phyloP scores from a whole-genome alignment of 2,797 vertebrate genomes.

The Sebastes aleutianus region DNA sequence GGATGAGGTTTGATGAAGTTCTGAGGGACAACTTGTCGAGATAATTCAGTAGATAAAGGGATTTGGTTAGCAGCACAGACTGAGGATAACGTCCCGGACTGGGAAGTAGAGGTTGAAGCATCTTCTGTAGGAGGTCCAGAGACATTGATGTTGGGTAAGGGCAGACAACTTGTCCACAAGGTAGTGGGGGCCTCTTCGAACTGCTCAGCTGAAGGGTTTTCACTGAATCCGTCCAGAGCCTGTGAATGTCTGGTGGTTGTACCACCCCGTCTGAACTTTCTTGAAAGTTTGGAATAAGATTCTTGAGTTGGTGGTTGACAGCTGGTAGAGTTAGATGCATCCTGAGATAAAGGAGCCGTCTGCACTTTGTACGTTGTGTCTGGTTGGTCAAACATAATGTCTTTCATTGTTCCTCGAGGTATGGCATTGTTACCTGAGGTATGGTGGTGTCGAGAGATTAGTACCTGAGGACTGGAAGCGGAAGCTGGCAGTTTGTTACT shows the following conservation, averaged over 20 bases:
- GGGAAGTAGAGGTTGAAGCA: not conserved
- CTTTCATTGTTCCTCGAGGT: not conserved
- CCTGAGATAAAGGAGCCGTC: not conserved
- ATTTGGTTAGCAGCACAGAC: not conserved
- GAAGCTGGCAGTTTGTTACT: not conserved
- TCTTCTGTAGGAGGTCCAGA: not conserved
- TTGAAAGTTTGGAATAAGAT: conserved; percentile 10
- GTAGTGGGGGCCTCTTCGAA: not conserved
- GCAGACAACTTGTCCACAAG: not conserved
- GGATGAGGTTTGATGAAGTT: not conserved
- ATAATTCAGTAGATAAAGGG: not conserved
- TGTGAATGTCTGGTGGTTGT: not conserved
- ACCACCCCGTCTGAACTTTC: not conserved
- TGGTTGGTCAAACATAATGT: not conserved
- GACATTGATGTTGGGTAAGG: not conserved
- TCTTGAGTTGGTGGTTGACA: not conserved
- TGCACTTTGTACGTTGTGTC: not conserved
- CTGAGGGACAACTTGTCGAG: not conserved
- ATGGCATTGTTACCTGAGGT: not conserved
- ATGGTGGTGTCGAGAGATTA: not conserved
- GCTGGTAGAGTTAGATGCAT: not conserved
- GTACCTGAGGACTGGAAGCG: not conserved
- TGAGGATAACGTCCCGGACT: not conserved
- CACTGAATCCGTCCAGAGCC: not conserved
- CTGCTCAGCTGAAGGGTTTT: not conserved